These are phyloP conservation scores for Caenorhabditis drosophilae DNA, from an alignment of 2,888 invertebrate species.

Conservation along the genomic window DNA sequence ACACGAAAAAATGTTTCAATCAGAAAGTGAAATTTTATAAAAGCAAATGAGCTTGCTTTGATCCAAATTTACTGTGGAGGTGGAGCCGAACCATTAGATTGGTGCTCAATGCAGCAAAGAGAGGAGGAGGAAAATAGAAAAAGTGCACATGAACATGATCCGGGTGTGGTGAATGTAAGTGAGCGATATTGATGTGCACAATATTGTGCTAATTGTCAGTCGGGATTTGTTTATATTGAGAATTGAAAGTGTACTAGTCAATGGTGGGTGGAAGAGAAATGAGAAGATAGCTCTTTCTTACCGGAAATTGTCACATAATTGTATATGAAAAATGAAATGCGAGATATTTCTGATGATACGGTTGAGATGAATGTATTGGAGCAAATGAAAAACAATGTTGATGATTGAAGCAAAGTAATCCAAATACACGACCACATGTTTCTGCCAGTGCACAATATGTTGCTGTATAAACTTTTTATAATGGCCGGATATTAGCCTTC, in stretches of 20 bases:
- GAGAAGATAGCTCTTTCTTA: conserved; percentile 6
- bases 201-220: conserved; percentile 8
- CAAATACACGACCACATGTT: conserved; percentile 21
- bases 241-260: not conserved
- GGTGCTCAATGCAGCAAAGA: conserved; percentile 7
- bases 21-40: no score
- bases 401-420: not conserved
- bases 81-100: conserved; percentile 19
- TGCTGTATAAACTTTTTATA: conserved; percentile 10
- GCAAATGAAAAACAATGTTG: no score
- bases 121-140: not conserved
- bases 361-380: not conserved
- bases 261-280: conserved; percentile 1
- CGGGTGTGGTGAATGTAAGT: not conserved
- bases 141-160: not conserved
- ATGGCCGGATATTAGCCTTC: conserved; percentile 8
- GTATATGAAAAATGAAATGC: conserved; percentile 26
- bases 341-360: not conserved
- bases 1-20: not conserved
- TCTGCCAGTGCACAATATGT: conserved; percentile 21
- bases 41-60: no score
- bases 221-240: not conserved
- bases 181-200: conserved; percentile 10
- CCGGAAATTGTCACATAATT: conserved; percentile 47
- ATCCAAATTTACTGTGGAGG: no score